A percentile compares a stretch with the other conserved stretches of the same genome.
phyloP scores from a whole-genome alignment of 2,113 vertebrate genomes.

The Kryptolebias marmoratus region DNA sequence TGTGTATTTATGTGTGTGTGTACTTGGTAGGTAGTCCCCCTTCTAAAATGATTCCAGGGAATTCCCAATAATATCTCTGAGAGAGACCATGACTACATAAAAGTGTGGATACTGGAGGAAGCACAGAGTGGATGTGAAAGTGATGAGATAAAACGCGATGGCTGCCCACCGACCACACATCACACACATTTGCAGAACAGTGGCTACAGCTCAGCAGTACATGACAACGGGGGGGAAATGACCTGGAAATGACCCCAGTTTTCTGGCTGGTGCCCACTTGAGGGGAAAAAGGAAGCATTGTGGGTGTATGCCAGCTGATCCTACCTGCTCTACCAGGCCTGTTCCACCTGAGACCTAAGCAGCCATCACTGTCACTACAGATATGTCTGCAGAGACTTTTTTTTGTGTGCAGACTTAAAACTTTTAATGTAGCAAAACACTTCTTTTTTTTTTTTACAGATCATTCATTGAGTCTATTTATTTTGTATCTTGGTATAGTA shows the following conservation, averaged over 20 bases:
- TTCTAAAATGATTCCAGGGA: conserved; percentile 64
- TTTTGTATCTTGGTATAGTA: too few relatives aligned
- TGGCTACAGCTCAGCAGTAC: conserved; percentile 57
- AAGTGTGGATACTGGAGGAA: neutral
- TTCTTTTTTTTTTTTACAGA: too few relatives aligned
- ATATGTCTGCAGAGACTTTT: neutral
- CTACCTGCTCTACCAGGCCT: conserved; percentile 49
- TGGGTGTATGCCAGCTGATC: conserved; percentile 59
- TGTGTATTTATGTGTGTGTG: conserved; percentile 18
- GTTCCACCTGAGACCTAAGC: conserved; percentile 52
- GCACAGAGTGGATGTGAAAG: conserved; percentile 44
- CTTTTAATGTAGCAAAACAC: too few relatives aligned
- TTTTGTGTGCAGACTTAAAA: too few relatives aligned
- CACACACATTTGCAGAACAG: conserved; percentile 18
- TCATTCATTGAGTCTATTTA: too few relatives aligned
- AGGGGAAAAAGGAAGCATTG: conserved; percentile 25
- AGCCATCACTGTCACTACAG: conserved; percentile 11
- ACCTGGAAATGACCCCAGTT: conserved; percentile 67
- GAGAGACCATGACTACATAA: conserved; percentile 33
- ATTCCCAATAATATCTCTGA: conserved; percentile 61
- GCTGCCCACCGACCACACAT: conserved; percentile 49
- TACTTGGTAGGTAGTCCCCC: conserved; percentile 40
- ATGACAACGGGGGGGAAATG: conserved; percentile 44
- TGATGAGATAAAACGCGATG: conserved; percentile 54
- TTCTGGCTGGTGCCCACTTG: conserved; percentile 40